Conservation (phyloP, 1,140 invertebrate genomes). For the Telenomus remus region DNA sequence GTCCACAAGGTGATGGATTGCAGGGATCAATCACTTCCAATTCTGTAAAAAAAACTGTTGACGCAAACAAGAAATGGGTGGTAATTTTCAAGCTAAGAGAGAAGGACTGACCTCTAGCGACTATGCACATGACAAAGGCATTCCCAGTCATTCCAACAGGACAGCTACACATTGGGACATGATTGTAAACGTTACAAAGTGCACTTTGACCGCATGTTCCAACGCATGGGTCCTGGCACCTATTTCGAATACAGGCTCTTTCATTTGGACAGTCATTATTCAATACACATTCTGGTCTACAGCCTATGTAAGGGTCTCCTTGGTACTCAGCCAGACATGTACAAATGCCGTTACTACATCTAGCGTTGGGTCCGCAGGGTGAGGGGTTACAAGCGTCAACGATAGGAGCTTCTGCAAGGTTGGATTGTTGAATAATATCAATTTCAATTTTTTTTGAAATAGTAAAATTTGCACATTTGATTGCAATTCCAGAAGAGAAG, state of each 20-base stretch:
- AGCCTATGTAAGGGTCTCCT: slow-evolving; percentile 75
- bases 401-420: slow-evolving; percentile 27
- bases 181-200: slow-evolving; percentile 82
- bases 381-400: slow-evolving; percentile 80
- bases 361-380: slow-evolving; percentile 77
- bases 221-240: slow-evolving; percentile 83
- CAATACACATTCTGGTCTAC: slow-evolving; percentile 82
- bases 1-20: slow-evolving; percentile 81
- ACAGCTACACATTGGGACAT: slow-evolving; percentile 83
- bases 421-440: not conserved
- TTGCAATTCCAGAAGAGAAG: too few relatives aligned
- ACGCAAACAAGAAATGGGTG: not conserved
- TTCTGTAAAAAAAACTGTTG: slow-evolving; percentile 12
- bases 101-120: slow-evolving; percentile 24
- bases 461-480: too few relatives aligned
- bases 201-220: slow-evolving; percentile 81
- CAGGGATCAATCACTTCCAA: slow-evolving; percentile 77
- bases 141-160: slow-evolving; percentile 79
- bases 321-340: slow-evolving; percentile 71
- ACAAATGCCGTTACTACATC: slow-evolving; percentile 75
- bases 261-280: slow-evolving; percentile 80
- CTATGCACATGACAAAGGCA: slow-evolving; percentile 76
- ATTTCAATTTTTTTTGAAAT: not conserved
- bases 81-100: not conserved
- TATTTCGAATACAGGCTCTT: slow-evolving; percentile 80